Conservation (phyloP, 2,888 invertebrate species). For the Mellilla xanthometata region DNA sequence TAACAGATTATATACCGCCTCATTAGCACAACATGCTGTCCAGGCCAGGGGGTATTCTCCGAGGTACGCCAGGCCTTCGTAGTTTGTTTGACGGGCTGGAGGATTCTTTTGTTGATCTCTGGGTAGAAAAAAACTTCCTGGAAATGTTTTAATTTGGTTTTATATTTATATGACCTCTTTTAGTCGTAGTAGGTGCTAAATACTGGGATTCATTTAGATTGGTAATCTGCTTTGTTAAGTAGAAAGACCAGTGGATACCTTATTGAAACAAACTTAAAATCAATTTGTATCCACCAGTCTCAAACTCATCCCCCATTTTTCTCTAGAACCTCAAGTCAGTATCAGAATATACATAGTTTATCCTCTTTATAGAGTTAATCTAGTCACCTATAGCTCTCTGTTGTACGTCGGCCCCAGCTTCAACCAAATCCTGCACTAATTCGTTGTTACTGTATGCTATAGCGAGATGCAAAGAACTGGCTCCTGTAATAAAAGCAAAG, state of each 20-base stretch:
- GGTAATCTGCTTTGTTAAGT: too few species aligned
- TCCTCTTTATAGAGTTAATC: too few species aligned
- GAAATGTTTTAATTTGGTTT: too few species aligned
- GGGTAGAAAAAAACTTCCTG: conserved; percentile 96
- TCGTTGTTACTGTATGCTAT: conserved; percentile 98
- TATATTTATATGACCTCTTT: too few species aligned
- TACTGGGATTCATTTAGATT: too few species aligned
- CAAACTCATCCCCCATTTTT: too few species aligned
- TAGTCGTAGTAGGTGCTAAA: background rate
- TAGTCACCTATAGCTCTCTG: conserved; percentile 93
- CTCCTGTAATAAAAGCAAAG: conserved; percentile 80
- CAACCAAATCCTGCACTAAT: conserved; percentile 95
- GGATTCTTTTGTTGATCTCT: conserved; percentile 94
- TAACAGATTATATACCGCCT: conserved; percentile 97
- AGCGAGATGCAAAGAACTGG: conserved; percentile 96
- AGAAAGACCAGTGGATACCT: too few species aligned
- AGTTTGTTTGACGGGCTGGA: conserved; percentile 93
- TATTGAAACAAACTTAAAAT: too few species aligned
- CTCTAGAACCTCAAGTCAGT: too few species aligned
- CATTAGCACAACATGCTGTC: conserved; percentile 98
- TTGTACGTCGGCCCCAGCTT: conserved; percentile 95
- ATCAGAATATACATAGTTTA: too few species aligned
- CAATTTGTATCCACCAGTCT: too few species aligned
- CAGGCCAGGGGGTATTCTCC: conserved; percentile 99
- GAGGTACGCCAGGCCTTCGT: conserved; percentile 97